These are phyloP conservation scores for Bombus consobrinus DNA, from an alignment of 1,140 invertebrate genomes.

Conservation along the genomic window DNA sequence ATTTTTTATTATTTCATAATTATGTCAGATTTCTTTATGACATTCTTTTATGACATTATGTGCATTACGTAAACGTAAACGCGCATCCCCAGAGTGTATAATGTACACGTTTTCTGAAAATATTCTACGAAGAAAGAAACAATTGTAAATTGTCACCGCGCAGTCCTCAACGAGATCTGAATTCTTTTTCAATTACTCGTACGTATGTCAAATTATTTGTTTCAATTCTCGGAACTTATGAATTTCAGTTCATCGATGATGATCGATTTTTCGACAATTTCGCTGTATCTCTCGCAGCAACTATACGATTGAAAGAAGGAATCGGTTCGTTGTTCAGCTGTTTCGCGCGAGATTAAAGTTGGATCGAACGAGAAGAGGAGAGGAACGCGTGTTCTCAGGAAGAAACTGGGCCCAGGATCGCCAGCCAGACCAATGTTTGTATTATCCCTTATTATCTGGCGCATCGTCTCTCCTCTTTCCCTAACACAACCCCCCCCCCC, in stretches of 20 bases:
- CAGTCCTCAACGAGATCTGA: too few species aligned
- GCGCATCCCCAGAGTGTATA: too few species aligned
- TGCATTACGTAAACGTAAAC: too few species aligned
- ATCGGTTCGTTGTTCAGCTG: slow-evolving; percentile 59
- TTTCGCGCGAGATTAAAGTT: slow-evolving; percentile 45
- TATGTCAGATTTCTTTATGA: too few species aligned
- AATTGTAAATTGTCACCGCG: too few species aligned
- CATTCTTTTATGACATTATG: too few species aligned
- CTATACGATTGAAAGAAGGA: slow-evolving; percentile 31
- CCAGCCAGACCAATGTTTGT: slow-evolving; percentile 16
- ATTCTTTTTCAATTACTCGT: too few species aligned
- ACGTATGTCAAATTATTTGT: too few species aligned
- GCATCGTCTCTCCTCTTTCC: slow-evolving; percentile 2
- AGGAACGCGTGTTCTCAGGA: slow-evolving; percentile 40
- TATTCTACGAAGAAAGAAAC: too few species aligned
- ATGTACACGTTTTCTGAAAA: too few species aligned
- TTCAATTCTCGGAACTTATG: too few species aligned
- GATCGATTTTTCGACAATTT: not conserved
- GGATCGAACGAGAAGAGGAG: not conserved
- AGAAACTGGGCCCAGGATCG: not conserved
- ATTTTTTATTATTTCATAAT: too few species aligned
- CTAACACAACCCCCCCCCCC: rapidly evolving
- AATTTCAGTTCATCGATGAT: not conserved
- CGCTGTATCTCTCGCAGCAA: not conserved
- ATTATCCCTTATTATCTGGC: slow-evolving; percentile 24